A percentile compares a stretch with the other conserved stretches of the same genome.
Conservation (phyloP, 2,888 invertebrate species). For the Prionchulus punctatus region DNA sequence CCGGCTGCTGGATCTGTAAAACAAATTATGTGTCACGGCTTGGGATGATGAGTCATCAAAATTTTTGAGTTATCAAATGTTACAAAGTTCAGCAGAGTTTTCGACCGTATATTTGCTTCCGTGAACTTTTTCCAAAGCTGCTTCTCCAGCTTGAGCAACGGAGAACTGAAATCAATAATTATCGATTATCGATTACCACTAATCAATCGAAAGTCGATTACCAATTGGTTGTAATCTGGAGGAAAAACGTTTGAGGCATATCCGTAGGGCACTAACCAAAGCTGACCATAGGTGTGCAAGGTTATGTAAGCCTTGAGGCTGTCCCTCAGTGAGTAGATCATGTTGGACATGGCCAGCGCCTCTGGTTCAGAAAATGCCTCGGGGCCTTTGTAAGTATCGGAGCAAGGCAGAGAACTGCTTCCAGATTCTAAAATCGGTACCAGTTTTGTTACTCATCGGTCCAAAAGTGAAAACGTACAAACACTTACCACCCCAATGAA, state of each 20-base stretch:
- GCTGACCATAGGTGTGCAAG: neutral
- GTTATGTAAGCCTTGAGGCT: neutral
- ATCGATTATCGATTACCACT: neutral
- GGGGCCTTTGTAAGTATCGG: neutral
- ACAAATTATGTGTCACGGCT: too few species aligned
- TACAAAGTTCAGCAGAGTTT: neutral
- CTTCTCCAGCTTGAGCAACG: neutral
- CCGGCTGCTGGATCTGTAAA: conserved; percentile 1
- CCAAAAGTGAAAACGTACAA: neutral
- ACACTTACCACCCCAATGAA: neutral
- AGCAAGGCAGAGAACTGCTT: neutral
- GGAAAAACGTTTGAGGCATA: neutral
- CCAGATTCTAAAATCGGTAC: neutral
- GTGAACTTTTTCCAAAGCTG: neutral
- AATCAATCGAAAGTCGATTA: too few species aligned
- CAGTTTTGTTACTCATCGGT: too few species aligned
- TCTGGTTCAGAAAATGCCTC: neutral
- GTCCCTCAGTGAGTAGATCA: neutral
- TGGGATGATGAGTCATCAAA: neutral
- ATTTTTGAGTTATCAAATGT: neutral
- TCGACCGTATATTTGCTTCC: neutral
- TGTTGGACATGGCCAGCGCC: neutral
- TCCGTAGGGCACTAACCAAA: conserved; percentile 2
- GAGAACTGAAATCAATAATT: neutral
- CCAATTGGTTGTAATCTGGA: conserved; percentile 2